These are phyloP conservation scores for Australoheros scitulus DNA, from an alignment of 2,113 vertebrate species.

Conservation along the genomic window DNA sequence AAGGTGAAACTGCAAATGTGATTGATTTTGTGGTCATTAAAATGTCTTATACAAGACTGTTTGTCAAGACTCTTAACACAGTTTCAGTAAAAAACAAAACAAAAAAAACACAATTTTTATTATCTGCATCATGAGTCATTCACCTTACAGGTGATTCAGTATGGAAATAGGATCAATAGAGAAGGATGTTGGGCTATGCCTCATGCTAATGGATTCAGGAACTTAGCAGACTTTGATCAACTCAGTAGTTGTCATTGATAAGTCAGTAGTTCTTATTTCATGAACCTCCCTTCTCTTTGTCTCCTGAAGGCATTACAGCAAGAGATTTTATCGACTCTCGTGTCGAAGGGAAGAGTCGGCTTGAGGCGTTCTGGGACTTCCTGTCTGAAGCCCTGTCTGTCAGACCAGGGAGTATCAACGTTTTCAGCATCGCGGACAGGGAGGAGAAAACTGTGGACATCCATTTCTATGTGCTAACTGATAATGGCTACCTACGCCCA, in stretches of 20 bases:
- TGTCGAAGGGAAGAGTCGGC: conserved; percentile 71
- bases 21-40: conserved; percentile 41
- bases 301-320: conserved; percentile 81
- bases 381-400: conserved; percentile 81
- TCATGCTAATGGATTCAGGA: conserved; percentile 54
- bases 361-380: conserved; percentile 80
- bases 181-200: conserved; percentile 34
- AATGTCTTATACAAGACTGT: conserved; percentile 30
- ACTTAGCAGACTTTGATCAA: conserved; percentile 64
- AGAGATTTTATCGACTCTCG: conserved; percentile 83
- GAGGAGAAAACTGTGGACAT: conserved; percentile 78
- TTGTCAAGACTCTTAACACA: conserved; percentile 8
- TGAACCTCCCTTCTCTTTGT: conserved; percentile 57
- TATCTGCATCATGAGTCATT: conserved; percentile 24
- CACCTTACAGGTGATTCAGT: conserved; percentile 29
- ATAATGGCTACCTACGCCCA: conserved; percentile 75
- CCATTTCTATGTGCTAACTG: conserved; percentile 77
- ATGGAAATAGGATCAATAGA: conserved; percentile 48
- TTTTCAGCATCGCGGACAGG: conserved; percentile 80
- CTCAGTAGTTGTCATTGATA: conserved; percentile 60
- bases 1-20: conserved; percentile 40
- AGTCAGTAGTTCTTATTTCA: conserved; percentile 46
- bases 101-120: conserved; percentile 17
- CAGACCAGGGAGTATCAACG: conserved; percentile 73
- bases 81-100: background rate